Percentiles rank a stretch among this genome's conserved stretches.
These are phyloP conservation scores for Cyanoderma ruficeps DNA, from an alignment of 2,113 vertebrate genomes.

Conservation along the genomic window DNA sequence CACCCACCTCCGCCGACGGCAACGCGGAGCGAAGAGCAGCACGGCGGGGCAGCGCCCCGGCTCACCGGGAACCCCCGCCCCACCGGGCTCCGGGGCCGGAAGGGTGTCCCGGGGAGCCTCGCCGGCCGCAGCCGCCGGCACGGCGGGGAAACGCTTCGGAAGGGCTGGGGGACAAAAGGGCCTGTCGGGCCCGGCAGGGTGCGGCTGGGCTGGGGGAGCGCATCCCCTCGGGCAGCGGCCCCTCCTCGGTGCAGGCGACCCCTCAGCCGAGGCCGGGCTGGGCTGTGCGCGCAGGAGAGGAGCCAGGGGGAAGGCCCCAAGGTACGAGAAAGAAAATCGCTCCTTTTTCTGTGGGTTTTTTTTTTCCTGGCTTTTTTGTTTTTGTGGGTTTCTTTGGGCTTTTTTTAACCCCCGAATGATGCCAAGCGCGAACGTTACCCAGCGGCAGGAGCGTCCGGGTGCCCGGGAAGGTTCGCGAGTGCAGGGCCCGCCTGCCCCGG, in stretches of 20 bases:
- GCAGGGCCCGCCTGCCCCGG: background rate
- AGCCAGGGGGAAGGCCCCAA: no score
- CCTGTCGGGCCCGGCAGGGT: accelerated
- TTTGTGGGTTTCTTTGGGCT: no score
- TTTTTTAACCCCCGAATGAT: accelerated
- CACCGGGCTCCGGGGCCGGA: background rate
- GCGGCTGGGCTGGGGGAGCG: accelerated
- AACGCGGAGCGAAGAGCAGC: background rate
- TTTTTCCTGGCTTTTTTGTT: no score
- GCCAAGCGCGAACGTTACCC: background rate
- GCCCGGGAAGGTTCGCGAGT: background rate
- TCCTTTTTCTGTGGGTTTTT: no score
- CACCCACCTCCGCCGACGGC: background rate
- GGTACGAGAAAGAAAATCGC: background rate
- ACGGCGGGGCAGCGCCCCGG: background rate
- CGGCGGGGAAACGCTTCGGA: no score
- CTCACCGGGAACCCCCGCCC: background rate
- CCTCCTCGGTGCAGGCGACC: background rate
- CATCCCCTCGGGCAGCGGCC: background rate
- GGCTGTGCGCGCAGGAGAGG: background rate
- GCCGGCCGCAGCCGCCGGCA: no score
- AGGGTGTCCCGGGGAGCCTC: background rate
- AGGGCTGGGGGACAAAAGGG: no score
- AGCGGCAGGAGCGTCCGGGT: background rate
- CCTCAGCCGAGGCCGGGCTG: background rate